Base-by-base conservation (phyloP, 1,140 invertebrate species). In the Fopius arisanus region DNA sequence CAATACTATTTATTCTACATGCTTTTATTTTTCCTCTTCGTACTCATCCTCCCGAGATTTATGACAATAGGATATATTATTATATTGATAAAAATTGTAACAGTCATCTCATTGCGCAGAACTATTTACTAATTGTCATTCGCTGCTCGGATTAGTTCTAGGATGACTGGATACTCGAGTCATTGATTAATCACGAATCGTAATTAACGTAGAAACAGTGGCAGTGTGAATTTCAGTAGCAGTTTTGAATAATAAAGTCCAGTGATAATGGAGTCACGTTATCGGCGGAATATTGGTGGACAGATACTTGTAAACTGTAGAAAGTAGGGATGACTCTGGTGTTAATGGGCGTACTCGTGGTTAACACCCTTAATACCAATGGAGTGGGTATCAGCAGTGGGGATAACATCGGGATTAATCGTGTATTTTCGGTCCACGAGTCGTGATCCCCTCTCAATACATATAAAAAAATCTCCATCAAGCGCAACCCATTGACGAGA, bases 281-380 rank as follows among this genome's bases (percentile, higher is more conserved):
- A 16, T 48, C 43, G 14, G 16, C 9, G 43, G 16, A 7, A 48
- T 48, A 48, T 16, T 7, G 43, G 1, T 12, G 43, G 43, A n/a
- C 16, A 16, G 16, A 19, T 16, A 48, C 3, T 48, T n/a, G 21
- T 62, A 73, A 72, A 62, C 71, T 66, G 63, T 65, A 74, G 77
- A 75, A 75, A 76, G 78, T 73, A 84, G 84, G 81, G 62, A 65
- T 31, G n/a, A 65, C 0, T 33, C 62, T 85, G 79, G 84, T 84
- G 84, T 86, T 86, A 86, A 87, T 86, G 84, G 86, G 85, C 86
- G 86, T 87, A 88, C 83, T 88, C 85, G 86, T 81, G 85, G 85
- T 87, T 88, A 88, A 87, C 86, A 88, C 86, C 84, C 84, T 85
- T 79, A 80, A 72, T 74, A 9, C 63, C 43, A 9, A 14, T 33